Evolutionary conservation across 2,888 invertebrate genomes (phyloP), one percentile per base, ranked within the genome.

Genomic region (Drosophila longiperda): DNA sequence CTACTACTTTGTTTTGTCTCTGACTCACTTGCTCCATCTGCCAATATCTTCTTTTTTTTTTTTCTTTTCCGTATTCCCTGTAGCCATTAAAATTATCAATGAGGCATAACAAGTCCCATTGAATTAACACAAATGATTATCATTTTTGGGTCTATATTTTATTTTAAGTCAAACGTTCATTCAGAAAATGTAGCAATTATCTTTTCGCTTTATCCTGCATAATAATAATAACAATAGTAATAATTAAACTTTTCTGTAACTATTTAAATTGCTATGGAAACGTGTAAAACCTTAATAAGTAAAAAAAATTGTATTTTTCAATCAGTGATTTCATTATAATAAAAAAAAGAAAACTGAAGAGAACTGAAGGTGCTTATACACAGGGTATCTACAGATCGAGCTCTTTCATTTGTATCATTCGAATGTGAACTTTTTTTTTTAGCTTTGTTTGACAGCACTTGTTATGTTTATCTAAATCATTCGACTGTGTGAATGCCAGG

Each of bases 381-480:
- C 48, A 68, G 74, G 64, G 59, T 74, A 65, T 52, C 29, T 17
- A 1, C 12, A 2, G n/a, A 62, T 48, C 12, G 8, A 8, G 9
- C 32, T 23, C 36, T 33, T 20, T 23, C 23, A 2, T 12, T 2
- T 54, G 9, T 1, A 0, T 15, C 20, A n/a, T 34, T 52, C 33
- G 11, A 32, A 23, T 58, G 34, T 59, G 38, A 33, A n/a, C 33
- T 53, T 33, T 5, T 26, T 49, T 65, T 64, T 79, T 60, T 64
- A 66, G 66, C 64, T 62, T 72, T 68, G 68, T 78, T 73, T 83
- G 89, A 89, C 87, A 87, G 87, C 82, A 83, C 84, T 89, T 86
- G 89, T 89, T 89, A 87, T 86, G 85, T 87, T 86, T 89, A 86
- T 86, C 89, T 84, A 84, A 86, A 82, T 84, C 85, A 86, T 84